Percentiles rank a stretch among this genome's conserved stretches.
phyloP scores from a whole-genome alignment of 2,113 vertebrate genomes.

The Lophochroa leadbeateri region DNA sequence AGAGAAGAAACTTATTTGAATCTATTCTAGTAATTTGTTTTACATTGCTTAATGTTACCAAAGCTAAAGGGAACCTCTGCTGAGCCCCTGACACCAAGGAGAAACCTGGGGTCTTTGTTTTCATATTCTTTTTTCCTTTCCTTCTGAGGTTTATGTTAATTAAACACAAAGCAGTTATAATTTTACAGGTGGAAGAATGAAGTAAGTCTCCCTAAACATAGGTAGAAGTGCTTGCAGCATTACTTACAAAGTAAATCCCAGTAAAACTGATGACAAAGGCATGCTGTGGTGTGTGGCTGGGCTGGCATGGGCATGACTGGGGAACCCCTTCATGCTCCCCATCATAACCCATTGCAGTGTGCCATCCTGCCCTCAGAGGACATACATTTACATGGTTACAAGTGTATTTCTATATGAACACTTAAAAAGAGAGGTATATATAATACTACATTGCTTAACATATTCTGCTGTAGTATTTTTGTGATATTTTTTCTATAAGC shows the following conservation, averaged over 20 bases:
- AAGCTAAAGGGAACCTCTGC: not conserved
- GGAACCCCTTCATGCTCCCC: not conserved
- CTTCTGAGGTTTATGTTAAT: not conserved
- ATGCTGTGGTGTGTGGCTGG: not conserved
- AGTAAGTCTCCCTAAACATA: not conserved
- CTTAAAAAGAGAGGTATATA: not conserved
- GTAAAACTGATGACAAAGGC: not conserved
- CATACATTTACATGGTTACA: not conserved
- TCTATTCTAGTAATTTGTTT: not conserved
- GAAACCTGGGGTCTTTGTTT: not conserved
- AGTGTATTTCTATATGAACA: not conserved
- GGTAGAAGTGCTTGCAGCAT: not conserved
- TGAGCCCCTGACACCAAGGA: not conserved
- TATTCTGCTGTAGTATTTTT: not conserved
- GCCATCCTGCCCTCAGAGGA: not conserved
- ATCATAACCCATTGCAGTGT: fast-evolving
- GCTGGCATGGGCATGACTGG: fast-evolving
- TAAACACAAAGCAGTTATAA: not conserved
- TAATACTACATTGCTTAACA: not conserved
- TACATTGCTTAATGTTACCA: not conserved
- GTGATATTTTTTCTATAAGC: not conserved
- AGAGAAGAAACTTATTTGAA: not conserved
- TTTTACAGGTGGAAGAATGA: not conserved
- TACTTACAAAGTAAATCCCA: not conserved
- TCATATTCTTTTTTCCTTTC: not conserved